Evolutionary conservation across 1,140 invertebrate species (phyloP), one percentile per base, ranked within the genome.

Genomic region (Magallana gigas): DNA sequence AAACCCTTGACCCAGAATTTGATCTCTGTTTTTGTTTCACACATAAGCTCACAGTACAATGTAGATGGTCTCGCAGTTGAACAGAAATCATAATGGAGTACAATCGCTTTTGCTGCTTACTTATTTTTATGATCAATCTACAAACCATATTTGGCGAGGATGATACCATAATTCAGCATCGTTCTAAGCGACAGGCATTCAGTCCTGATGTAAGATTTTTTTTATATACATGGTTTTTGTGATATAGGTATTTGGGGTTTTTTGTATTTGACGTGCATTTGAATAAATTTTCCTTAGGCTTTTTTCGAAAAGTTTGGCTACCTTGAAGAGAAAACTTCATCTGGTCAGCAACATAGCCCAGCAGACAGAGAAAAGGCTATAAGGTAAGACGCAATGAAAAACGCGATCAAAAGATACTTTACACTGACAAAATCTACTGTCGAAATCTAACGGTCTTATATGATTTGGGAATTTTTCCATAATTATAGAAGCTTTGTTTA

Each of bases 221-320:
- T 12, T 36, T 76, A 11, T 36, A 12, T 76, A 76, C 4, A 76
- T 71, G 9, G 11, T 12, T 29, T 48, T 76, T 29, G 8, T 29
- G 23, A 9, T 12, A n/a, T 11, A 62, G 12, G n/a, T n/a, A 62
- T 62, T 62, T 1, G 1, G 16, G 11, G 8, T 1, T 12, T 9
- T 8, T n/a, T 48, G 36, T 48, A 48, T 48, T 48, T 48, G 2
- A 48, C 36, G 36, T 48, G 36, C 36, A 48, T 48, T 48, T 48
- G 5, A 48, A 48, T 48, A 48, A 48, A 48, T 48, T 36, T 29
- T 64, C 18, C 56, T 9, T 18, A 85, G 84, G 68, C n/a, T 1
- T 85, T 85, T 36, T 85, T 85, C 29, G 84, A 85, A 64, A 68
- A 85, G 16, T 85, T 68, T 56, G 84, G 84, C 18, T 85, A 85